Base-by-base conservation (phyloP, 2,113 vertebrate species). In the Lota lota region DNA sequence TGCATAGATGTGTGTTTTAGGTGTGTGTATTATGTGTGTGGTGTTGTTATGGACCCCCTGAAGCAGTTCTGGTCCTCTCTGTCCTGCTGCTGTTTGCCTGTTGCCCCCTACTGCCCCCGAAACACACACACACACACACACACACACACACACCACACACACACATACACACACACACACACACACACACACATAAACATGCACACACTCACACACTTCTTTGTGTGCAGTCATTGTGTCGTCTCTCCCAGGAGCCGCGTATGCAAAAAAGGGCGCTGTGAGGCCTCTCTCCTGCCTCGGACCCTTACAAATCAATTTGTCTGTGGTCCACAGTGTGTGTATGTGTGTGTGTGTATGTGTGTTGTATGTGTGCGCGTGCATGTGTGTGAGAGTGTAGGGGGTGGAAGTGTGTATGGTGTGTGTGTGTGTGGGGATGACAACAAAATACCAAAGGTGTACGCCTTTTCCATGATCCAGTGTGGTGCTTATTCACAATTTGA, bases 251-350 rank as follows among this genome's bases (percentile, higher is more conserved):
- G 90, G 91, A 93, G 91, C 92, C 94, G 92, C 90, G 87, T 94
- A 95, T 95, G 94, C 94, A 95, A 95, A 95, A 93, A 78, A 61
- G 79, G 83, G 66, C 51, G 72, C 80, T 80, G 92, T 92, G 83
- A 70, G 90, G 89, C n/a, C n/a, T 89, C 92, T 94, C 62, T 93
- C 90, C 93, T 92, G 91, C 88, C 83, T 90, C 87, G 93, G 94
- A 94, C 95, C 94, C 94, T 95, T 93, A 92, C 94, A 95, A 96
- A 97, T 96, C 95, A 96, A 95, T 97, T 96, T 95, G 93, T 95
- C 94, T 96, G 93, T 89, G 90, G 90, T 90, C 11, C 12, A 11
- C n/a, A 16, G 61, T 33, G 53, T 57, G 91, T 89, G 93, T 90
- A 92, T 93, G 92, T 90, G 92, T 87, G 84, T 83, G 66, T 82